These are phyloP conservation scores for Netelia fuscicornis DNA, from an alignment of 2,888 invertebrate species.

Conservation along the genomic window DNA sequence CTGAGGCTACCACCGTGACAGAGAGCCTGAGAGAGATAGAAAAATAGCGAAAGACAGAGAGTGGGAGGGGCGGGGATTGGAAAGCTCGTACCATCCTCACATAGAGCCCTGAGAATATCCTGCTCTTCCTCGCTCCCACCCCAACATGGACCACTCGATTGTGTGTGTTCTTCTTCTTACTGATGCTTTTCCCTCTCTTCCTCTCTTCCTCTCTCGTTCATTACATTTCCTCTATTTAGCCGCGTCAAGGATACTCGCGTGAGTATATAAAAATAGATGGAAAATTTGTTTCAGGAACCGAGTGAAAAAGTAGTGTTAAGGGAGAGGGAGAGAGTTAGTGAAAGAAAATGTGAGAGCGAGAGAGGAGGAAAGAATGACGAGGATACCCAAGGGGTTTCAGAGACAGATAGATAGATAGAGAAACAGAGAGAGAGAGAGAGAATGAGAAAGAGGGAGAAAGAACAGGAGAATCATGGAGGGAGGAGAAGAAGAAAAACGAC, in stretches of 20 bases:
- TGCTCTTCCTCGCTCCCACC: slow-evolving; percentile 55
- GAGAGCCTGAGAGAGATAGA: slow-evolving; percentile 1
- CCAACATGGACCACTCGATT: slow-evolving; percentile 54
- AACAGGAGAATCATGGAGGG: not conserved
- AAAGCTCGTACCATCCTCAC: slow-evolving; percentile 56
- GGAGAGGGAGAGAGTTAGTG: slow-evolving; percentile 35
- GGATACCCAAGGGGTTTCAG: slow-evolving; percentile 22
- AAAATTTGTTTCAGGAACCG: slow-evolving; percentile 76
- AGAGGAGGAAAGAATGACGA: not conserved
- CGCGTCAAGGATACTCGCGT: slow-evolving; percentile 71
- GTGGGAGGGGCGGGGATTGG: slow-evolving; percentile 5
- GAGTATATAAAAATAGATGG: slow-evolving; percentile 77
- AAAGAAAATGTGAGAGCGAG: not conserved
- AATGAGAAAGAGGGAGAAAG: slow-evolving; percentile 8
- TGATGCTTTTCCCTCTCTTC: slow-evolving; percentile 15
- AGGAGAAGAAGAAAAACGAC: slow-evolving; percentile 5
- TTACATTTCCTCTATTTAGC: slow-evolving; percentile 58
- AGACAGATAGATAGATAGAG: not conserved
- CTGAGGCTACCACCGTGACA: not conserved
- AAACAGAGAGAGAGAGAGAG: slow-evolving; percentile 43
- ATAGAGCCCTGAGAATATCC: slow-evolving; percentile 57
- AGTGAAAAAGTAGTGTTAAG: slow-evolving; percentile 62
- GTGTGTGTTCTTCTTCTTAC: slow-evolving; percentile 7
- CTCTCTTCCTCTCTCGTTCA: slow-evolving; percentile 5
- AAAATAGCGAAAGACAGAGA: not conserved